Conservation (phyloP, 2,888 invertebrate species). For the Drosophila basisetae region DNA sequence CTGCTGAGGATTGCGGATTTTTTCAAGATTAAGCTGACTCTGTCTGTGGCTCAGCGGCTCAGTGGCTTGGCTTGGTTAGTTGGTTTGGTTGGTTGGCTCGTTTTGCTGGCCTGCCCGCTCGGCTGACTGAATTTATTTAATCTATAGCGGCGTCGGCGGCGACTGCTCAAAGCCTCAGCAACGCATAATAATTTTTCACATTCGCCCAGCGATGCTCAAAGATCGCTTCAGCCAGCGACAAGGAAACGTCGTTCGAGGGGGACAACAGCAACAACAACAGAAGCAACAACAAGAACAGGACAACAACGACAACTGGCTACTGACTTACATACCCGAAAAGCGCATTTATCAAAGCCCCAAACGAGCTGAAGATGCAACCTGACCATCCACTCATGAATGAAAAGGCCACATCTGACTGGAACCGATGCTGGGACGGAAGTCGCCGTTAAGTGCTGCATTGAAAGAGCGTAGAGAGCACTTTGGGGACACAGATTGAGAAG, state of each 20-base stretch:
- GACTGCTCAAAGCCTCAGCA: conserved; percentile 76
- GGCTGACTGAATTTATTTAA: conserved; percentile 75
- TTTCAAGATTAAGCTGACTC: conserved; percentile 67
- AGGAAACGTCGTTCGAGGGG: conserved; percentile 16
- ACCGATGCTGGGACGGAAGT: conserved; percentile 52
- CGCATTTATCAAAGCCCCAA: conserved; percentile 80
- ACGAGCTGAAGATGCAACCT: conserved; percentile 43
- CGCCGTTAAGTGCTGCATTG: conserved; percentile 51
- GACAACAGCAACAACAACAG: conserved; percentile 14
- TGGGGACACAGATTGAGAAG: conserved; percentile 81
- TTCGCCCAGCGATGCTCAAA: conserved; percentile 47
- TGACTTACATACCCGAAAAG: conserved; percentile 80
- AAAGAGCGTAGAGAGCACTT: conserved; percentile 52
- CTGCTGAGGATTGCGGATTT: conserved; percentile 60
- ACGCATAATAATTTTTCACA: conserved; percentile 83
- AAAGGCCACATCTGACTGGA: conserved; percentile 35
- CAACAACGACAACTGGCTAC: conserved; percentile 68
- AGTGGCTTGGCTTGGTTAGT: conserved; percentile 28
- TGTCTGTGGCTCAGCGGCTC: conserved; percentile 33
- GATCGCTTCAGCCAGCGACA: conserved; percentile 33
- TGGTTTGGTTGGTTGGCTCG: conserved; percentile 22
- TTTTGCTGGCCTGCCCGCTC: conserved; percentile 32
- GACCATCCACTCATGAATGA: conserved; percentile 65
- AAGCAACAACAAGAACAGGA: conserved; percentile 28
- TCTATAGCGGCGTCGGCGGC: conserved; percentile 79